Conservation (phyloP, 2,888 invertebrate genomes). For the Prosopocoilus inquinatus region DNA sequence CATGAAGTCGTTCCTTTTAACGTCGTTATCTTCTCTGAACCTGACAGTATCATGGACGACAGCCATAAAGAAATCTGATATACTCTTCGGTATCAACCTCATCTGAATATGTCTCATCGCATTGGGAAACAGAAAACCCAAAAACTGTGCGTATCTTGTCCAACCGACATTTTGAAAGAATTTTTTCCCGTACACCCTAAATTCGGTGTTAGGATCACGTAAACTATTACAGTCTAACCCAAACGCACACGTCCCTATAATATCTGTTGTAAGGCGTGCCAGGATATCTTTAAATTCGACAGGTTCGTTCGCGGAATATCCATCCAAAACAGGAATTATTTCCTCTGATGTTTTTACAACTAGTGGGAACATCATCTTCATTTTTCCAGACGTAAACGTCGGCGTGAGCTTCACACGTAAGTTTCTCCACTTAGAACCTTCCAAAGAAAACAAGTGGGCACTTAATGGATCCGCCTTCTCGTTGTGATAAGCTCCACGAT, state of each 20-base stretch:
- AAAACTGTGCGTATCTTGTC: slow-evolving; percentile 21
- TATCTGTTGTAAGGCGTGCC: slow-evolving; percentile 58
- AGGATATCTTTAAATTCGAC: slow-evolving; percentile 49
- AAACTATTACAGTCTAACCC: slow-evolving; percentile 58
- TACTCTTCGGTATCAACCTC: slow-evolving; percentile 20
- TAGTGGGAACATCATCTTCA: slow-evolving; percentile 60
- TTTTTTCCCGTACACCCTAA: slow-evolving; percentile 33
- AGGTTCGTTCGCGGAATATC: not conserved
- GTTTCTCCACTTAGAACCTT: slow-evolving; percentile 58
- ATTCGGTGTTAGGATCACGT: slow-evolving; percentile 52
- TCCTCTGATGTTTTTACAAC: slow-evolving; percentile 55
- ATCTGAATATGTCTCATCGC: slow-evolving; percentile 22
- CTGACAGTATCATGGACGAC: slow-evolving; percentile 48
- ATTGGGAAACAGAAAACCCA: slow-evolving; percentile 29
- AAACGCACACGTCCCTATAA: slow-evolving; percentile 58
- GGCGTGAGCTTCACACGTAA: slow-evolving; percentile 61
- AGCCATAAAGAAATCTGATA: slow-evolving; percentile 31
- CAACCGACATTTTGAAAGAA: slow-evolving; percentile 23
- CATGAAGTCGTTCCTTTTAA: slow-evolving; percentile 54
- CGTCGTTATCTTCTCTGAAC: slow-evolving; percentile 46
- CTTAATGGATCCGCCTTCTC: slow-evolving; percentile 58
- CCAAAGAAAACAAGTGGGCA: slow-evolving; percentile 56
- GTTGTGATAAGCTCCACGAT: slow-evolving; percentile 58
- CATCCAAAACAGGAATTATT: slow-evolving; percentile 45
- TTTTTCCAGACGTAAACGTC: slow-evolving; percentile 62